Base-by-base conservation (phyloP, 1,140 invertebrate genomes). In the Nebria ingens region DNA sequence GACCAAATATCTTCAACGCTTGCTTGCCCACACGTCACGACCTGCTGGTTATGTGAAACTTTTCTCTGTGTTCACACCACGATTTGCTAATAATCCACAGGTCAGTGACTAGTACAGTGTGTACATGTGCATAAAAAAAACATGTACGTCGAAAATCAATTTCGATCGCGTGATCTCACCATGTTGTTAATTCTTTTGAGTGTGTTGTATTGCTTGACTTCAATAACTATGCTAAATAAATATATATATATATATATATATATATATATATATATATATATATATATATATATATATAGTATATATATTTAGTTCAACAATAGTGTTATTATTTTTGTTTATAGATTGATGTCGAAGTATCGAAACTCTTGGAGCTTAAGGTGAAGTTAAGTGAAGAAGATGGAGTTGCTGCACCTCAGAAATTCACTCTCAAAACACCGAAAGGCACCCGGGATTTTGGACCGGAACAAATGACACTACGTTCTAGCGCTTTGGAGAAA, bases 361-460 rank as follows among this genome's bases (percentile, higher is more conserved):
- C 80, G 1, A 91, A 91, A 67, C 74, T 94, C 19, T 68, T 93
- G 53, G 80, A 84, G 51, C 65, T 93, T 2, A 94, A 94, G 76
- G 80, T 84, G 17, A 80, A 86, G 66, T 63, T 91, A 9, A 78
- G 74, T 12, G 71, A 74, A 1, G 76, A 78, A 61, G 79, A 82
- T 56, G 62, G 64, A 64, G 65, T 61, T 56, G 70, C 71, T 55
- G 62, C 59, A 29, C 64, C 71, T 29, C 83, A 88, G 57, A 93
- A 93, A 68, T 88, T 93, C 66, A 82, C 79, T 1, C 82, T 95
- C 23, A 96, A 96, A 79, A 93, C 90, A 6, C 84, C 91, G 2
- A 96, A 99, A 75, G 97, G 97, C 1, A 99, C 97, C 0, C 77
- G 93, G 57, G 97, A 99, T 71, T 98, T 92, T 76, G 85, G 81